Percentiles rank a stretch among this genome's conserved stretches.
Evolutionary conservation across 1,140 invertebrate species (phyloP).

Genomic region (Physella acuta): DNA sequence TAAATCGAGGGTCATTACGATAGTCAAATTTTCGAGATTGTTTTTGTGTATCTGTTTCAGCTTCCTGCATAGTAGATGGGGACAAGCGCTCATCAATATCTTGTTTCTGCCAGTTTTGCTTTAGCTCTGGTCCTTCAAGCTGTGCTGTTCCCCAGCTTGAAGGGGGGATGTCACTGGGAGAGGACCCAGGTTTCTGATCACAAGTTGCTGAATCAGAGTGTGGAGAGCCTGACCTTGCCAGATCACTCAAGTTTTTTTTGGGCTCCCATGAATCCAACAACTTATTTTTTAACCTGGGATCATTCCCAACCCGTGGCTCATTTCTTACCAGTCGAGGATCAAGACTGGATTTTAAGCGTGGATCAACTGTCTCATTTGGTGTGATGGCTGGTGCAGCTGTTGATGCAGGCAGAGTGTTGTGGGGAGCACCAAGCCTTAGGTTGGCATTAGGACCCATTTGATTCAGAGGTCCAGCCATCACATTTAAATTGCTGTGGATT

Average conservation of each 20-base stretch:
- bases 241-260: slow-evolving; percentile 20
- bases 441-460: slow-evolving; percentile 5
- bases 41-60: slow-evolving; percentile 29
- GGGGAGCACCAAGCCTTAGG: background rate
- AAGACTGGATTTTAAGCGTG: background rate
- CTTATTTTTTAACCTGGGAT: slow-evolving; percentile 18
- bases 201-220: background rate
- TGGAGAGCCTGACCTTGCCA: slow-evolving; percentile 6
- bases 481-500: too few relatives aligned
- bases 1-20: slow-evolving; percentile 54
- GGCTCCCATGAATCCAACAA: slow-evolving; percentile 11
- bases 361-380: background rate
- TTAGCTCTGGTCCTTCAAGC: background rate
- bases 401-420: background rate
- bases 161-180: background rate
- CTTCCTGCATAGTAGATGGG: background rate
- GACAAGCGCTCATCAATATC: background rate
- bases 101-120: background rate
- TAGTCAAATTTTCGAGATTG: slow-evolving; percentile 44
- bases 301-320: slow-evolving; percentile 27
- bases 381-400: background rate
- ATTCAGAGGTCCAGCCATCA: slow-evolving; percentile 6
- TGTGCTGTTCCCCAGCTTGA: background rate
- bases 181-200: background rate
- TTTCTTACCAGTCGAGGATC: background rate